A percentile compares a stretch with the other conserved stretches of the same genome.
phyloP scores from a whole-genome alignment of 2,113 vertebrate species.

The Copsychus sechellarum region DNA sequence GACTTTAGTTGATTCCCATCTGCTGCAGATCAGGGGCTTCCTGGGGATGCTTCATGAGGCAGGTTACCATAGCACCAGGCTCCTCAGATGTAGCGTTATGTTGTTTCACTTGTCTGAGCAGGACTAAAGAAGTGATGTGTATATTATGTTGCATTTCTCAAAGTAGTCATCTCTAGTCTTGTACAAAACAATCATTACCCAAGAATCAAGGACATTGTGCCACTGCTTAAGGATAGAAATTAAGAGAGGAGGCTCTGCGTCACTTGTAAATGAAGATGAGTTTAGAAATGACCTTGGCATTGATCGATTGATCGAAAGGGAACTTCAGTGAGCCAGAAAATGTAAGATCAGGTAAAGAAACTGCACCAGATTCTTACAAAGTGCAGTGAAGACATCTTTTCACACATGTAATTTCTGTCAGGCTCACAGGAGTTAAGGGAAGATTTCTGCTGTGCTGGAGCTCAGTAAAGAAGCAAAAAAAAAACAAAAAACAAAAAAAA shows the following conservation, averaged over 20 bases:
- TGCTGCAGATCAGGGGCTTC: background rate
- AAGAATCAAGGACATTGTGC: background rate
- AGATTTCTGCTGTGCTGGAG: background rate
- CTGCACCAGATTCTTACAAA: background rate
- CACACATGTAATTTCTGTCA: background rate
- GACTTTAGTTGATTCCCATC: background rate
- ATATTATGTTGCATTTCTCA: background rate
- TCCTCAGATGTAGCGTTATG: background rate
- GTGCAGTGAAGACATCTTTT: background rate
- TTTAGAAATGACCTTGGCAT: background rate
- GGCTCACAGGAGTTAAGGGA: background rate
- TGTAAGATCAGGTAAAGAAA: constrained; percentile 13
- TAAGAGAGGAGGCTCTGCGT: background rate
- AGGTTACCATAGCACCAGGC: background rate
- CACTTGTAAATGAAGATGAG: background rate
- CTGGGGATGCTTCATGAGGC: background rate
- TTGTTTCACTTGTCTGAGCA: background rate
- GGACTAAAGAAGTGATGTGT: background rate
- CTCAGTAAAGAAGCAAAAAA: background rate
- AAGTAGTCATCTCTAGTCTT: background rate
- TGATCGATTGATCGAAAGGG: constrained; percentile 17
- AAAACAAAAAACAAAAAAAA: background rate
- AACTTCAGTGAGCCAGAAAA: constrained; percentile 11
- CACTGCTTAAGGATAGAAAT: constrained; percentile 1
- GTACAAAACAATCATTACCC: background rate